Conservation (phyloP, 2,888 invertebrate genomes). For the Rhagonycha lutea region DNA sequence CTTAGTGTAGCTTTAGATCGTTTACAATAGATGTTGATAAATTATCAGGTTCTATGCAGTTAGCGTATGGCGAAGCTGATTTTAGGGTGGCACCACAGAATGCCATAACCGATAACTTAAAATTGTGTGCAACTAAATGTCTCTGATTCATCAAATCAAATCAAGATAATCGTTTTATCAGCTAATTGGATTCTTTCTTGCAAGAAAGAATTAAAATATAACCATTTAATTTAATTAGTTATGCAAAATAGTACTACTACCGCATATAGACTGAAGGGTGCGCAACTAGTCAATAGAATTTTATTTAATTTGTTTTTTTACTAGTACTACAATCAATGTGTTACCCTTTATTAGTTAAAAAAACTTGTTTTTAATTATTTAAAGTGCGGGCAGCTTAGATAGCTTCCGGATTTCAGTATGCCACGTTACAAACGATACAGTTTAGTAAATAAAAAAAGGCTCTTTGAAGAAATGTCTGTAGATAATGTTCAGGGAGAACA, state of each 20-base stretch:
- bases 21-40: neutral
- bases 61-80: neutral
- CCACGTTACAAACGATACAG: slow-evolving; percentile 2
- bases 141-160: neutral
- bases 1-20: neutral
- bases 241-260: neutral
- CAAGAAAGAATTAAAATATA: neutral
- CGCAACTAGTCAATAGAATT: neutral
- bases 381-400: neutral
- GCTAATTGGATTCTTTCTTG: no score
- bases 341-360: no score
- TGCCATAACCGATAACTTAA: neutral
- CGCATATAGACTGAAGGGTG: neutral
- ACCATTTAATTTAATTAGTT: neutral
- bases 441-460: slow-evolving; percentile 20
- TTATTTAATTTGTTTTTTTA: neutral
- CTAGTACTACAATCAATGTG: no score
- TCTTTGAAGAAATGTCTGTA: slow-evolving; percentile 25
- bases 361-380: neutral
- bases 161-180: neutral
- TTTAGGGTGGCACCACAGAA: neutral
- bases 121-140: neutral
- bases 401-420: neutral
- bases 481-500: slow-evolving; percentile 31
- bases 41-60: slow-evolving; percentile 1